A percentile compares a stretch with the other conserved stretches of the same genome.
These are phyloP conservation scores for Coremacera marginata DNA, from an alignment of 2,888 invertebrate species.

Conservation along the genomic window DNA sequence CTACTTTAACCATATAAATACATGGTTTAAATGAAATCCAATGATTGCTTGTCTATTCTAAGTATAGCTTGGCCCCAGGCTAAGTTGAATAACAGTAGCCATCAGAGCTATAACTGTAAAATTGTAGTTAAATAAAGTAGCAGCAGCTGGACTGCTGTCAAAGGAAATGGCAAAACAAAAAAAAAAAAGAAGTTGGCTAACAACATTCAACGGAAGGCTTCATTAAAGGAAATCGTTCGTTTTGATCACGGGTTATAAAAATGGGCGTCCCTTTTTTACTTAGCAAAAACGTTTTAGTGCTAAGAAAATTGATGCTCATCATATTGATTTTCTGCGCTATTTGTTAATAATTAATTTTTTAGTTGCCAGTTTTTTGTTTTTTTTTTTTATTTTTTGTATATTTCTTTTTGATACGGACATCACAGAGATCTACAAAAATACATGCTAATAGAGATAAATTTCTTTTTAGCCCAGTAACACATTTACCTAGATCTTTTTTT, in stretches of 20 bases:
- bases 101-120: neutral
- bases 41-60: conserved; percentile 1
- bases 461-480: too few relatives aligned
- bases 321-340: too few relatives aligned
- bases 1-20: neutral
- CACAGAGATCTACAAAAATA: too few relatives aligned
- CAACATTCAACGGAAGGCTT: conserved; percentile 16
- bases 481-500: too few relatives aligned
- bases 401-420: too few relatives aligned
- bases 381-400: too few relatives aligned
- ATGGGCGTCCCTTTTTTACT: neutral
- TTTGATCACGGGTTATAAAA: conserved; percentile 1
- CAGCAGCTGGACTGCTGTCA: neutral
- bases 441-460: too few relatives aligned
- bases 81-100: neutral
- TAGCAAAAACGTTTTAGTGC: neutral
- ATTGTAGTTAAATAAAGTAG: neutral
- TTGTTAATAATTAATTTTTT: too few relatives aligned
- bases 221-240: neutral
- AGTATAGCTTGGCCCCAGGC: neutral
- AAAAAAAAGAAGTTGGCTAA: neutral
- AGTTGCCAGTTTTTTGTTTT: too few relatives aligned
- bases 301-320: too few relatives aligned
- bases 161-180: too few relatives aligned
- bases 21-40: conserved; percentile 7